phyloP scores from a whole-genome alignment of 2,797 vertebrate genomes.

The Astyanax mexicanus region DNA sequence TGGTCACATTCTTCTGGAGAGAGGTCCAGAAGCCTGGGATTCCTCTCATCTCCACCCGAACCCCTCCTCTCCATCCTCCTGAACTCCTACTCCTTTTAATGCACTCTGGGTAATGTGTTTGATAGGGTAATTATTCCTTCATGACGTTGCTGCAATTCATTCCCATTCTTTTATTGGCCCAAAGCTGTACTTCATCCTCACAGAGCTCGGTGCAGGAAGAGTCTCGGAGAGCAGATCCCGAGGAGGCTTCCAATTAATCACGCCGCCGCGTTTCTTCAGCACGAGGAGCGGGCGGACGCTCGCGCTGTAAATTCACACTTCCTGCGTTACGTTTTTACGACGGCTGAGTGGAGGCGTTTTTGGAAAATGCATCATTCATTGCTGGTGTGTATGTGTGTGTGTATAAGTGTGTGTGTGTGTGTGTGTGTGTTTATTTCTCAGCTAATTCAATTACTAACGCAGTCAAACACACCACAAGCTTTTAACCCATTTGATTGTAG shows the following conservation, averaged over 20 bases:
- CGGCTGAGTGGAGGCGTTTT: neutral
- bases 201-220: neutral
- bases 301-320: conserved; percentile 43
- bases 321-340: conserved; percentile 30
- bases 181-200: conserved; percentile 63
- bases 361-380: conserved; percentile 29
- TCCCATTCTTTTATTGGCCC: conserved; percentile 67
- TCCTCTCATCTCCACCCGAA: conserved; percentile 51
- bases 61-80: conserved; percentile 69
- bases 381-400: conserved; percentile 24
- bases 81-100: conserved; percentile 70
- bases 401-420: no score
- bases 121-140: conserved; percentile 72
- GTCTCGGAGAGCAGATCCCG: conserved; percentile 14
- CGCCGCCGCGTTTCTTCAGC: neutral
- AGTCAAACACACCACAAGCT: conserved; percentile 9
- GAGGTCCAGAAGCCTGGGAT: neutral
- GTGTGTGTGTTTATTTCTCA: conserved; percentile 14
- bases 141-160: conserved; percentile 74
- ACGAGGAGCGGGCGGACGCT: conserved; percentile 30
- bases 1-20: neutral
- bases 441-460: conserved; percentile 46
- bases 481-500: neutral
- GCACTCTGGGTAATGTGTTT: conserved; percentile 69
- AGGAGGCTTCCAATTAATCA: conserved; percentile 39